Conservation (phyloP, 2,888 invertebrate species). For the Tupiocoris notatus region DNA sequence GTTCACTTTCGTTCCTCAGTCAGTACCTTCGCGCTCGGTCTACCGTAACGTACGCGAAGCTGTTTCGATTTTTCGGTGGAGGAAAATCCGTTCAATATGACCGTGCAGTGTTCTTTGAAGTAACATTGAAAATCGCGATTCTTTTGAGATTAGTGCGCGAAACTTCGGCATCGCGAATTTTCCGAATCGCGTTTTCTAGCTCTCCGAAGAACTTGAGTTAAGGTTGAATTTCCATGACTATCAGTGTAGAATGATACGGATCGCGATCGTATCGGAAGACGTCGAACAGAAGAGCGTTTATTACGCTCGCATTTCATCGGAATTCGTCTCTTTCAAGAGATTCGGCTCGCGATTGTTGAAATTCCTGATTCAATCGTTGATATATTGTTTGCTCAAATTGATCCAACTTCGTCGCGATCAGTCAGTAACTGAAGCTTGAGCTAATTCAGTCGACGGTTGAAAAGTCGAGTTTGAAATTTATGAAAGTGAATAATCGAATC, state of each 20-base stretch:
- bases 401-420: background rate
- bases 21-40: slow-evolving; percentile 19
- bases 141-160: too few relatives aligned
- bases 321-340: slow-evolving; percentile 11
- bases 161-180: too few relatives aligned
- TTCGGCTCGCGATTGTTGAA: background rate
- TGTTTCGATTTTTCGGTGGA: background rate
- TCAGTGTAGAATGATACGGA: slow-evolving; percentile 5
- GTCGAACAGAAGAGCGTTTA: slow-evolving; percentile 18
- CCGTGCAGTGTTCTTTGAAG: background rate
- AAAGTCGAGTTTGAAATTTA: too few relatives aligned
- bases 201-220: too few relatives aligned
- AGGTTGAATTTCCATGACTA: too few relatives aligned
- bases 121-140: too few relatives aligned
- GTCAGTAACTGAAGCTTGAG: too few relatives aligned
- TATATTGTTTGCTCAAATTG: background rate
- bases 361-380: background rate
- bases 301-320: slow-evolving; percentile 8
- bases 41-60: background rate
- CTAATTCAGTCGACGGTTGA: too few relatives aligned
- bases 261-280: slow-evolving; percentile 1
- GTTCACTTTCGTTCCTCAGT: slow-evolving; percentile 26
- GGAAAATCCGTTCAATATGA: background rate
- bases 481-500: too few relatives aligned
- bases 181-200: too few relatives aligned